Percentiles rank a stretch among this genome's conserved stretches.
Evolutionary conservation across 2,797 vertebrate genomes (phyloP).

Genomic region (Alfaro cultratus): DNA sequence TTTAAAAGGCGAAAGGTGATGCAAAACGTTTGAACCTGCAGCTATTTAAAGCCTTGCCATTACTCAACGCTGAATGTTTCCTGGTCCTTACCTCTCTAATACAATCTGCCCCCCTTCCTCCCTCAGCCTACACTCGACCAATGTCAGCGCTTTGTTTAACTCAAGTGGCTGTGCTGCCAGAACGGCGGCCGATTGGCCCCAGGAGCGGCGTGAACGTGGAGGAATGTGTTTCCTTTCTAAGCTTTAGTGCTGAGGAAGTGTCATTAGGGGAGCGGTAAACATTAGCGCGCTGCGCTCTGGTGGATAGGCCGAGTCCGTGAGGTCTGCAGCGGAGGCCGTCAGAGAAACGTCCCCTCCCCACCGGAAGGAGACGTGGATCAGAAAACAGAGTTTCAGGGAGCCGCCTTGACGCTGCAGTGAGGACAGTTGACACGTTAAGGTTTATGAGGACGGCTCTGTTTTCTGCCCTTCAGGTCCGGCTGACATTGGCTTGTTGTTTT

Average conservation of each 20-base stretch:
- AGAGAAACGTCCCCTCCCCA: not conserved
- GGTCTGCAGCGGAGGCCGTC: constrained; percentile 1
- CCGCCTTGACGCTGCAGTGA: not conserved
- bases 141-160: constrained; percentile 18
- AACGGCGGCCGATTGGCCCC: not conserved
- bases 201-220: not conserved
- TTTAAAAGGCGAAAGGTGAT: not conserved
- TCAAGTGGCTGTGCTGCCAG: constrained; percentile 6
- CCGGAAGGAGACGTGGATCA: not conserved
- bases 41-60: not conserved
- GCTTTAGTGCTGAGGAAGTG: constrained; percentile 25
- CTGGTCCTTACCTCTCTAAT: not conserved
- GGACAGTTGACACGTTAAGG: not conserved
- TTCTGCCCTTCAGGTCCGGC: constrained; percentile 48
- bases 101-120: not conserved
- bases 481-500: constrained; percentile 56
- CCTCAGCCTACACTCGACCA: not conserved
- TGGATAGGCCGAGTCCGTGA: constrained; percentile 17
- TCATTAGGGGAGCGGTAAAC: constrained; percentile 35
- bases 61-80: not conserved
- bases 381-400: not conserved
- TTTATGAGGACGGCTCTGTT: constrained; percentile 35
- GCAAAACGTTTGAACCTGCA: not conserved
- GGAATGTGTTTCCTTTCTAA: not conserved
- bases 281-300: constrained; percentile 7